Percentiles rank a stretch among this genome's conserved stretches.
Evolutionary conservation across 1,140 invertebrate species (phyloP).

Genomic region (Glomeris maerens): DNA sequence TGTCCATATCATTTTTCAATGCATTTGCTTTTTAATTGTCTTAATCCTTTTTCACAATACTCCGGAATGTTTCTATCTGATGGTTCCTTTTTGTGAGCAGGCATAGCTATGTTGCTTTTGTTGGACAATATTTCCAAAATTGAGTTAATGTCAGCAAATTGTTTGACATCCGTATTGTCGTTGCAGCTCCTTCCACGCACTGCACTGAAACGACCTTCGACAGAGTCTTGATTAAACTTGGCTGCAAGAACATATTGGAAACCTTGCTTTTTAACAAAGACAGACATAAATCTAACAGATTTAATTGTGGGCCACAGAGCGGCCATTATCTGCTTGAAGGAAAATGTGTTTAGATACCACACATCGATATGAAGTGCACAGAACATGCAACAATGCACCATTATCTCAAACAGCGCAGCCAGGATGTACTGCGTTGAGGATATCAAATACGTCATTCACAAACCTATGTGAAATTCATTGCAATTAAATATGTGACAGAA

Average conservation of each 20-base stretch:
- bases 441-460: background rate
- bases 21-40: background rate
- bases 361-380: background rate
- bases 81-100: background rate
- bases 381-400: background rate
- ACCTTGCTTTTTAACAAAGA: background rate
- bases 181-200: background rate
- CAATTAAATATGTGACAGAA: too few species aligned
- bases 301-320: background rate
- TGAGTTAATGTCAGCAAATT: too few species aligned
- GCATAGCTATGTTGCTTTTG: background rate
- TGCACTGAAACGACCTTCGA: slow-evolving; percentile 1
- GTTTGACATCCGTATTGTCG: background rate
- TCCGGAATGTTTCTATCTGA: background rate
- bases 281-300: background rate
- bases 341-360: background rate
- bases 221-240: slow-evolving; percentile 1
- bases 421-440: background rate
- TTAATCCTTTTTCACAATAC: background rate
- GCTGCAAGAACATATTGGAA: background rate
- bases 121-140: background rate
- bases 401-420: background rate
- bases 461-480: too few species aligned
- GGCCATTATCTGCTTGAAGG: background rate
- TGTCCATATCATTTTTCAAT: background rate